These are phyloP conservation scores for Antigone vipio DNA, from an alignment of 2,113 vertebrate genomes.

Conservation along the genomic window DNA sequence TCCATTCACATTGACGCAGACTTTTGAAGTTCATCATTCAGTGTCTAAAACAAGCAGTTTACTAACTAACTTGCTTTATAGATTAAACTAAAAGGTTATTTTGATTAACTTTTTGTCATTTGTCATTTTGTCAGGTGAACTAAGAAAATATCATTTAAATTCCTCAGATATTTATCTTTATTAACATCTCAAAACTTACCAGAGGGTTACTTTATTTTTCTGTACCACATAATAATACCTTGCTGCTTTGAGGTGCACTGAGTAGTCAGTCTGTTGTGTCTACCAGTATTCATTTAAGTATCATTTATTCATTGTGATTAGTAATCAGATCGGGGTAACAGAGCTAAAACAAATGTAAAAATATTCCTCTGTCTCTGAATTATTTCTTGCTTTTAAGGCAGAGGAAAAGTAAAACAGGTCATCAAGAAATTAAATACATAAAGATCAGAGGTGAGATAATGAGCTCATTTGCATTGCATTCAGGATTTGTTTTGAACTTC, in stretches of 20 bases:
- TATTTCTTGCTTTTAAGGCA: constrained; percentile 38
- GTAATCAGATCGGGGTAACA: background rate
- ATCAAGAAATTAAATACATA: constrained; percentile 59
- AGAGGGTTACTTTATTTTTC: constrained; percentile 3
- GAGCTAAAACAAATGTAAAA: constrained; percentile 31
- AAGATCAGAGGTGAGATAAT: constrained; percentile 67
- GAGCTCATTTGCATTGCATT: constrained; percentile 63
- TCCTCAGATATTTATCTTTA: background rate
- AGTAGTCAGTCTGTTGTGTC: background rate
- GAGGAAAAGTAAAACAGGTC: constrained; percentile 42
- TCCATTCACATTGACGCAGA: constrained; percentile 5
- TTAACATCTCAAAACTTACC: background rate
- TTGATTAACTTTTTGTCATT: constrained; percentile 1
- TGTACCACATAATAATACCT: background rate
- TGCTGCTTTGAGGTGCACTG: background rate
- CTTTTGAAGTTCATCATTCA: constrained; percentile 39
- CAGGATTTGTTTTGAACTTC: constrained; percentile 66
- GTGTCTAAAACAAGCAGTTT: constrained; percentile 27
- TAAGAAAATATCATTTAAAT: background rate
- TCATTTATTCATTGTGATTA: constrained; percentile 8
- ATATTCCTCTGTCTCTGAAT: constrained; percentile 18
- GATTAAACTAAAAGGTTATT: constrained; percentile 42
- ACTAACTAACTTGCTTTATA: background rate
- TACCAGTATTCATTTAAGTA: background rate
- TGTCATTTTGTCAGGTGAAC: background rate